Evolutionary conservation across 2,113 vertebrate species (phyloP).

Genomic region (Erythrocercus mccallii): DNA sequence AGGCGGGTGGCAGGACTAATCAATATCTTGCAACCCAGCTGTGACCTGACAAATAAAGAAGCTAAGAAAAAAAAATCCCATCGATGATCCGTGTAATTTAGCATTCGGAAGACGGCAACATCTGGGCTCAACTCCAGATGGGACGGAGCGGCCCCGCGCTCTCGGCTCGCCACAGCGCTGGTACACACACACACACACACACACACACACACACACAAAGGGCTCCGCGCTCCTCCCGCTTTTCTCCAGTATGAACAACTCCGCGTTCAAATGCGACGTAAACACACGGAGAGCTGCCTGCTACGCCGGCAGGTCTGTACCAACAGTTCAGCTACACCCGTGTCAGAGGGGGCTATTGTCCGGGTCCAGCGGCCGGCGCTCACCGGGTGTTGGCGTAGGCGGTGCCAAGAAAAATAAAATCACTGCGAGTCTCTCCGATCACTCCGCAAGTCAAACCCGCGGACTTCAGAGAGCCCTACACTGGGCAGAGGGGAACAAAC

Average conservation of each 20-base stretch:
- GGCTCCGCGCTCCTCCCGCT: neutral
- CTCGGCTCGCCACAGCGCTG: neutral
- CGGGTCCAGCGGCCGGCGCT: neutral
- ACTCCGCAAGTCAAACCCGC: neutral
- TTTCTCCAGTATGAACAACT: neutral
- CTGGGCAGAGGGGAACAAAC: neutral
- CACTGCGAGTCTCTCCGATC: neutral
- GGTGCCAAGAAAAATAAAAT: neutral
- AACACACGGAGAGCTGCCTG: neutral
- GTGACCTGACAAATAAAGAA: conserved; percentile 46
- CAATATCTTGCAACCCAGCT: conserved; percentile 51
- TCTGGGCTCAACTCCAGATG: conserved; percentile 58
- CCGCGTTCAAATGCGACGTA: neutral
- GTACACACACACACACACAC: neutral
- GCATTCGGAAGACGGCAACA: conserved; percentile 27
- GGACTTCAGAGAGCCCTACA: neutral
- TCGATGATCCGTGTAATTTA: conserved; percentile 15
- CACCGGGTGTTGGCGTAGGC: neutral
- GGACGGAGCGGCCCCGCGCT: neutral
- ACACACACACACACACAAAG: neutral
- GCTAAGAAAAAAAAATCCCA: conserved; percentile 47
- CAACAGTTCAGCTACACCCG: neutral
- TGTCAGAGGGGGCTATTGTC: neutral
- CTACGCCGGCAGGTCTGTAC: neutral
- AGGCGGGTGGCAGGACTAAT: conserved; percentile 43